Base-by-base conservation (phyloP, 64 coral and sea anemone genomes). In the Stylophora pistillata region DNA sequence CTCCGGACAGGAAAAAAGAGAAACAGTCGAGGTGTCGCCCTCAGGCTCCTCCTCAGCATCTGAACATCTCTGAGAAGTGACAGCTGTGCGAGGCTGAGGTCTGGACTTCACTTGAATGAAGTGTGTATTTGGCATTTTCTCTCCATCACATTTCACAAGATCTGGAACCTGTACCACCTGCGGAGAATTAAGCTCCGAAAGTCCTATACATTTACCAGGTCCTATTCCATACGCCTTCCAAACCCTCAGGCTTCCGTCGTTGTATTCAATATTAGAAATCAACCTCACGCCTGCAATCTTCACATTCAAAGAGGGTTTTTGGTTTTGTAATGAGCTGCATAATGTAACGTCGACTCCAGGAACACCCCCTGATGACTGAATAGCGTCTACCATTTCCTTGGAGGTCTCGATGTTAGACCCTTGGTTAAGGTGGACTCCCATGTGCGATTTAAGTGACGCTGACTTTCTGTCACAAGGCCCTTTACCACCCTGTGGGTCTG, bases 1-100 rank as follows among this genome's bases (percentile, higher is more conserved):
- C 53, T 71, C 85, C 64, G 91, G 76, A 76, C 91, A 93, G 21
- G 86, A 58, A 84, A 83, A 89, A 30, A 93, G 30, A 72, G 28
- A 5, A 53, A 56, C 54, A 87, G 37, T 14, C 55, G 85, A 52
- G 32, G 72, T 52, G 55, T 34, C 66, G 74, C 57, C 73, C 31
- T 15, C 10, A 27, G 85, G 11, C 61, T 52, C 33, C 18, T 73
- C 71, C 41, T 74, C 69, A 26, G 30, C 57, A 56, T 41, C 21
- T 56, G 85, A 15, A 53, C 37, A 86, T 86, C 3, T 14, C 33
- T 52, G 64, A 57, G 32, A 47, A 47, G 3, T 37, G n/a, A 34
- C 53, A 56, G 53, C 37, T 57, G 41, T 16, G 68, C 41, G 13
- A 28, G 62, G 25, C 29, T 86, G 32, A 55, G 25, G 63, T 15